Evolutionary conservation across 2,113 vertebrate genomes (phyloP).

Genomic region (Vulpes vulpes): DNA sequence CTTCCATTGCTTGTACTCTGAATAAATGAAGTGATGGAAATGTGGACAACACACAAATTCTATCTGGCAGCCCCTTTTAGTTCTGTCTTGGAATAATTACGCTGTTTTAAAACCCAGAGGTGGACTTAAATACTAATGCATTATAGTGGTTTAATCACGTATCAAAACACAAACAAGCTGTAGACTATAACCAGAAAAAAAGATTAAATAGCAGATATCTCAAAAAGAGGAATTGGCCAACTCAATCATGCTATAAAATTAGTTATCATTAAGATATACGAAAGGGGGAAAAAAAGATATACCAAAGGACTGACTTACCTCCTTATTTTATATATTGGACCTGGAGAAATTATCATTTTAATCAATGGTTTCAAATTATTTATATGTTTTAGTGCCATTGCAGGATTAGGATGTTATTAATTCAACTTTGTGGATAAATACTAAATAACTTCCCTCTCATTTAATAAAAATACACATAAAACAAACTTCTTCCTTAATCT

Average conservation of each 20-base stretch:
- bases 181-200: neutral
- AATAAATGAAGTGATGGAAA: neutral
- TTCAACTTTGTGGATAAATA: neutral
- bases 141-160: neutral
- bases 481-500: neutral
- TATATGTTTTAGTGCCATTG: neutral
- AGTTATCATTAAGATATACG: neutral
- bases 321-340: neutral
- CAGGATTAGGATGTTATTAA: neutral
- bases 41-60: neutral
- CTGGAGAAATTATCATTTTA: neutral
- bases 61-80: neutral
- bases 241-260: neutral
- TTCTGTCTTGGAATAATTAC: neutral
- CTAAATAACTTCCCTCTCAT: neutral
- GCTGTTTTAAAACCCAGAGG: neutral
- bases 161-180: neutral
- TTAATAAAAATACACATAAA: slow-evolving; percentile 29
- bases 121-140: neutral
- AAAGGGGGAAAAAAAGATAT: neutral
- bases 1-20: neutral
- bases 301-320: neutral
- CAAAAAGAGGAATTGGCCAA: neutral
- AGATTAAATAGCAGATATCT: neutral
- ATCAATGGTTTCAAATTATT: neutral